Percentiles rank a stretch among this genome's conserved stretches.
phyloP scores from a whole-genome alignment of 2,797 vertebrate species.

The Pipistrellus pipistrellus region DNA sequence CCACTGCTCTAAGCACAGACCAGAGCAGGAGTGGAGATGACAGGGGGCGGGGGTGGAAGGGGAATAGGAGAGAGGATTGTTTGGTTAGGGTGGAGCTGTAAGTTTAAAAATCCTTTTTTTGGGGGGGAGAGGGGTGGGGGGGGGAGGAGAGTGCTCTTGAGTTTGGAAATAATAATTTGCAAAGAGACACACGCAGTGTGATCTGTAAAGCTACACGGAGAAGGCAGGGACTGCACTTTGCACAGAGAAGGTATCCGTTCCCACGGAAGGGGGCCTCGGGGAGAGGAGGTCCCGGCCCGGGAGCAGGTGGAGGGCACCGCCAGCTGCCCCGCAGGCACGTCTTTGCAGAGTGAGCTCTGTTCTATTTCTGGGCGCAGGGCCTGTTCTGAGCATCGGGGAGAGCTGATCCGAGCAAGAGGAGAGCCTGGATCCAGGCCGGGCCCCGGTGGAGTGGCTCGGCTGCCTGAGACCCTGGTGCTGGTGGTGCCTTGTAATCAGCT shows the following conservation, averaged over 20 bases:
- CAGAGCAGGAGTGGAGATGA: not conserved
- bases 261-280: not conserved
- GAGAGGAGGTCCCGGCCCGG: not conserved
- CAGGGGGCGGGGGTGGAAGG: not conserved
- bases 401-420: not conserved
- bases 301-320: not conserved
- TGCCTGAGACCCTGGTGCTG: not conserved
- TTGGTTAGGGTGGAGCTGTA: conserved; percentile 8
- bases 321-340: not conserved
- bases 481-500: conserved; percentile 63
- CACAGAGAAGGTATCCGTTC: not conserved
- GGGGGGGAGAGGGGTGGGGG: accelerated
- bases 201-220: not conserved
- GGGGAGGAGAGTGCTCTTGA: not conserved
- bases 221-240: not conserved
- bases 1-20: not conserved
- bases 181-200: not conserved
- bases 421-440: not conserved
- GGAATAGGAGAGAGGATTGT: not conserved
- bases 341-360: conserved; percentile 64
- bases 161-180: conserved; percentile 43
- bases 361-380: conserved; percentile 54
- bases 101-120: conserved; percentile 9
- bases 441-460: not conserved
- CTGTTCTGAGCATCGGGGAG: not conserved